Evolutionary conservation across 2,888 invertebrate genomes (phyloP).

Genomic region (Tenthredo mesomela): DNA sequence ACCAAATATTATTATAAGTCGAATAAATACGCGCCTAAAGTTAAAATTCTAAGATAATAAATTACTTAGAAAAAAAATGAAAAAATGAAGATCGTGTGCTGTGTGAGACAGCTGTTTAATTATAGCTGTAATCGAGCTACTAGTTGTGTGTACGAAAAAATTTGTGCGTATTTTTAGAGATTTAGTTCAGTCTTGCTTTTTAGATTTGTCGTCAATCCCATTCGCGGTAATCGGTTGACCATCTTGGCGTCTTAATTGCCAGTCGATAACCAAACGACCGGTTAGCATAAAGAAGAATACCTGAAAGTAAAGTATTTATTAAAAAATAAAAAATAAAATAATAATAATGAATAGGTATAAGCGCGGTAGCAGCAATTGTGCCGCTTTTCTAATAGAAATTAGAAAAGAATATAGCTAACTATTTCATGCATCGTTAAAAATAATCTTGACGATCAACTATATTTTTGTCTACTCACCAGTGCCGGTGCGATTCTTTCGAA

Average conservation of each 20-base stretch:
- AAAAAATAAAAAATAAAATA: slow-evolving; percentile 27
- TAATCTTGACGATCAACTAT: neutral
- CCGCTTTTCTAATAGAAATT: neutral
- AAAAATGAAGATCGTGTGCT: slow-evolving; percentile 28
- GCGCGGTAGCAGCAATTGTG: neutral
- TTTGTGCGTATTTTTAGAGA: slow-evolving; percentile 45
- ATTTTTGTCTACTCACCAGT: slow-evolving; percentile 80
- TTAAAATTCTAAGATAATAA: neutral
- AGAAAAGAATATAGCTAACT: neutral
- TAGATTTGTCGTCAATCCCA: slow-evolving; percentile 78
- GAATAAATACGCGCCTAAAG: slow-evolving; percentile 33
- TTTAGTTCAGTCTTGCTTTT: slow-evolving; percentile 78
- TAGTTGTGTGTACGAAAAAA: slow-evolving; percentile 32
- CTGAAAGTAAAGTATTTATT: slow-evolving; percentile 69
- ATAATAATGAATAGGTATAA: no score
- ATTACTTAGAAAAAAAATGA: slow-evolving; percentile 19
- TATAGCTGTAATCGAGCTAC: slow-evolving; percentile 41
- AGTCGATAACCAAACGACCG: slow-evolving; percentile 92
- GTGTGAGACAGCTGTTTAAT: slow-evolving; percentile 33
- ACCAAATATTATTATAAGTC: neutral
- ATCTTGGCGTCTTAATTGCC: slow-evolving; percentile 81
- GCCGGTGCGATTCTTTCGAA: slow-evolving; percentile 95
- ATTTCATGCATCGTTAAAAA: neutral
- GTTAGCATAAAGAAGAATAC: slow-evolving; percentile 94
- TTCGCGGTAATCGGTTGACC: slow-evolving; percentile 73